These are phyloP conservation scores for Anser cygnoides DNA, from an alignment of 2,113 vertebrate genomes.

Conservation along the genomic window DNA sequence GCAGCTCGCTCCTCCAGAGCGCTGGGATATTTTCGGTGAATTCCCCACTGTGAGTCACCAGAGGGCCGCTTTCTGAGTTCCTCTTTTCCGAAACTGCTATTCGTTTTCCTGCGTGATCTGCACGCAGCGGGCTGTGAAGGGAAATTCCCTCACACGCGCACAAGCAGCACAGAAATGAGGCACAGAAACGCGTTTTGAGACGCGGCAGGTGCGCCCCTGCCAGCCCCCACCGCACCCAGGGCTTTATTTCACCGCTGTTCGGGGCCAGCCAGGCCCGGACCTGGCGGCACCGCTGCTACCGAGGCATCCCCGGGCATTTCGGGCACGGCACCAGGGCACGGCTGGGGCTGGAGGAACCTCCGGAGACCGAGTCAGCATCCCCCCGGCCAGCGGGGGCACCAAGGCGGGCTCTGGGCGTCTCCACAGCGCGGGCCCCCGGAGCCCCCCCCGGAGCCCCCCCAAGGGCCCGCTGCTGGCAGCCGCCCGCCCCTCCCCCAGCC, in stretches of 20 bases:
- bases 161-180: neutral
- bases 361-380: no score
- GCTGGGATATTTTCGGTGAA: rapidly evolving
- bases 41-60: neutral
- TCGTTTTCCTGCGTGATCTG: rapidly evolving
- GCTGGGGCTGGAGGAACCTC: no score
- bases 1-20: neutral
- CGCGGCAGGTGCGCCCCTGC: rapidly evolving
- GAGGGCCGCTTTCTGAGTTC: neutral
- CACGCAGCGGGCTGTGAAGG: rapidly evolving
- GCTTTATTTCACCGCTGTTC: no score
- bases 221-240: neutral
- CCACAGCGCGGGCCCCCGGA: no score
- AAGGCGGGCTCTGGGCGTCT: no score
- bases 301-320: neutral
- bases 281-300: rapidly evolving
- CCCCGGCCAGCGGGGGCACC: no score
- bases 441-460: no score
- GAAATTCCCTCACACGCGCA: rapidly evolving
- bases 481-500: no score
- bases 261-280: no score
- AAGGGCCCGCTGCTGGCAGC: no score
- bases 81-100: rapidly evolving
- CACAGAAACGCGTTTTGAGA: rapidly evolving
- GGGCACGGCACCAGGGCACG: no score